Evolutionary conservation across 2,797 vertebrate genomes (phyloP).

Genomic region (Melanotaenia trifasciata): DNA sequence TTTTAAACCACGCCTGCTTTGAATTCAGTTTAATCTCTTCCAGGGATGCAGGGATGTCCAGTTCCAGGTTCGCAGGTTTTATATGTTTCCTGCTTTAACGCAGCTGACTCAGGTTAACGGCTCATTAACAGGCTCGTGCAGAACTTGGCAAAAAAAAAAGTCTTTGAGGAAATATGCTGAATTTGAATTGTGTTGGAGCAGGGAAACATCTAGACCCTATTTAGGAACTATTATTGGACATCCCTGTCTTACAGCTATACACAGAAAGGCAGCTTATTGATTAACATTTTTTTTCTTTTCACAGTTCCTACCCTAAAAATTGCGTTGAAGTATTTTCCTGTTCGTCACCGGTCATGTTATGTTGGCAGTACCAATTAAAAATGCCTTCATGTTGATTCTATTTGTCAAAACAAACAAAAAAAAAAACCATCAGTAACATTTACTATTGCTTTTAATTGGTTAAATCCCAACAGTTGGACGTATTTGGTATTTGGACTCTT

Average conservation of each 20-base stretch:
- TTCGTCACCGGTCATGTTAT: not conserved
- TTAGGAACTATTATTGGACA: not conserved
- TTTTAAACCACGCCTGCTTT: not conserved
- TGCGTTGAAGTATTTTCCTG: conserved; percentile 9
- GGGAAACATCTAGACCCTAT: not conserved
- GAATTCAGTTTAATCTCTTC: conserved; percentile 34
- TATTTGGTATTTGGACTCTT: not conserved
- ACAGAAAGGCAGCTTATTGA: conserved; percentile 51
- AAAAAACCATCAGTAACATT: not conserved
- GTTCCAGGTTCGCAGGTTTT: not conserved
- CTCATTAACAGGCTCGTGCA: no score
- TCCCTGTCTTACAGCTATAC: conserved; percentile 1
- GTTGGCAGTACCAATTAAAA: not conserved
- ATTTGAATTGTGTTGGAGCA: not conserved
- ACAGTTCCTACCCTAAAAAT: conserved; percentile 15
- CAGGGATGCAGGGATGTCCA: not conserved
- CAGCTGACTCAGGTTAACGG: not conserved
- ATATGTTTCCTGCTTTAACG: not conserved
- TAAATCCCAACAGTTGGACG: not conserved
- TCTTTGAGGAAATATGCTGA: not conserved
- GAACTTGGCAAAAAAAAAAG: no score
- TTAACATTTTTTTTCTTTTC: conserved; percentile 11
- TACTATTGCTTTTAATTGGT: not conserved
- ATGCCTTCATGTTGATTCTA: not conserved
- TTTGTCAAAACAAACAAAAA: not conserved